Percentiles rank a stretch among this genome's conserved stretches.
These are phyloP conservation scores for Lagopus muta DNA, from an alignment of 2,113 vertebrate genomes.

Conservation along the genomic window DNA sequence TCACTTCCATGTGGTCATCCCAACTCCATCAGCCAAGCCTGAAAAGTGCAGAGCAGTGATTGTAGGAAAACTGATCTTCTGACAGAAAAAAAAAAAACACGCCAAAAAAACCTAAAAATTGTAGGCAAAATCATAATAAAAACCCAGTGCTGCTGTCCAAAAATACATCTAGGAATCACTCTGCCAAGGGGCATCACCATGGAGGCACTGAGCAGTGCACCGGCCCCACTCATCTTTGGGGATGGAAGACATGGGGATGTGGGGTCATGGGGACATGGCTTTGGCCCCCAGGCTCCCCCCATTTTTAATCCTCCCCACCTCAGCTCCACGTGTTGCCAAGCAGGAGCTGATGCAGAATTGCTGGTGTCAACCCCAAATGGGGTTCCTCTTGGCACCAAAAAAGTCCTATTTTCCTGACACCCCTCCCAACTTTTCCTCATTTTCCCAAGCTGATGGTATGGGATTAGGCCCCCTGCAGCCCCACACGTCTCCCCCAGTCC, in stretches of 20 bases:
- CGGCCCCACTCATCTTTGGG: conserved; percentile 48
- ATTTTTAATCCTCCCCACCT: conserved; percentile 51
- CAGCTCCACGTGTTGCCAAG: conserved; percentile 66
- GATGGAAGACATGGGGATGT: too few relatives aligned
- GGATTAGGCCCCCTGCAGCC: neutral
- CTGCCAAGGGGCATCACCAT: neutral
- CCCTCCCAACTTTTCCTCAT: neutral
- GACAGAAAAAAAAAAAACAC: too few relatives aligned
- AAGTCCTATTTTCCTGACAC: neutral
- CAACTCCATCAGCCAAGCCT: neutral
- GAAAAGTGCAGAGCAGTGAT: neutral
- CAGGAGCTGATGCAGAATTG: conserved; percentile 76
- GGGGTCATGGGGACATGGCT: neutral
- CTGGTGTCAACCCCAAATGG: conserved; percentile 26
- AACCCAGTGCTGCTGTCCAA: rapidly evolving
- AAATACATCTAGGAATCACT: neutral
- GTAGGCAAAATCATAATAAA: neutral
- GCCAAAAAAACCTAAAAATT: neutral
- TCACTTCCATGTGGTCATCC: neutral
- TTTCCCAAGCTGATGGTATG: neutral
- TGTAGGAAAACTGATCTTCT: neutral
- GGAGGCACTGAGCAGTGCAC: neutral
- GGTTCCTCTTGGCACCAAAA: neutral
- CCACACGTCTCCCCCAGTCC: neutral
- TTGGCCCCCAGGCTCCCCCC: conserved; percentile 45